Conservation (phyloP, 2,888 invertebrate species). For the Lysandra coridon region DNA sequence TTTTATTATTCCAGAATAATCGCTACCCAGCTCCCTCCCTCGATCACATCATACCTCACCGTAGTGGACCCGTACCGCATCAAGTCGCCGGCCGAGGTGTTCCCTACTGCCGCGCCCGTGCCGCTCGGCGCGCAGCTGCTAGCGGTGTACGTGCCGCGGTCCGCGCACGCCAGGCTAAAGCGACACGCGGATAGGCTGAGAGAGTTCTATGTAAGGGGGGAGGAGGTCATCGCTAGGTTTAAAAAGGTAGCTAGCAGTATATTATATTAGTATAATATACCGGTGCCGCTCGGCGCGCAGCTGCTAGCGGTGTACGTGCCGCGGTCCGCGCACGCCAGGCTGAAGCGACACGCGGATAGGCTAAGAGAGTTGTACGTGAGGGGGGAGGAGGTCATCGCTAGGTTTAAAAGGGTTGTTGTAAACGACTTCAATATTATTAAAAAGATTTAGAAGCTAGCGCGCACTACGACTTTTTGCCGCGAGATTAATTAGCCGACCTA, state of each 20-base stretch:
- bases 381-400: conserved; percentile 69
- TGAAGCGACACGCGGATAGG: conserved; percentile 64
- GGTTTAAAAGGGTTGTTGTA: conserved; percentile 59
- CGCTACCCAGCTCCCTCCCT: conserved; percentile 87
- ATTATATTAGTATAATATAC: conserved; percentile 45
- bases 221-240: conserved; percentile 67
- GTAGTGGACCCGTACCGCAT: conserved; percentile 91
- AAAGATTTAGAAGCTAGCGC: too few species aligned
- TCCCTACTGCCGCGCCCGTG: conserved; percentile 84
- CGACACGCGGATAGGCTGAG: conserved; percentile 59
- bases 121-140: conserved; percentile 91
- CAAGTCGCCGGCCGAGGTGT: conserved; percentile 88
- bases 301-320: conserved; percentile 88
- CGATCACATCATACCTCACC: conserved; percentile 88
- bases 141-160: conserved; percentile 85
- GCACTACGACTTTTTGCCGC: too few species aligned
- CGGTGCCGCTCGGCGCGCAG: conserved; percentile 90
- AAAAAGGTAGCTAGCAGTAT: conserved; percentile 62
- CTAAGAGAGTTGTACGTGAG: conserved; percentile 62
- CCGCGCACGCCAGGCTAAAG: conserved; percentile 80
- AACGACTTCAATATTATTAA: too few species aligned
- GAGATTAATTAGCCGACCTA: too few species aligned
- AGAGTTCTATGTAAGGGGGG: conserved; percentile 66
- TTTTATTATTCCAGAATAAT: conserved; percentile 82
- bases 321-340: conserved; percentile 79